Conservation (phyloP, 92 coral and sea anemone genomes). For the Paragorgia papillata region DNA sequence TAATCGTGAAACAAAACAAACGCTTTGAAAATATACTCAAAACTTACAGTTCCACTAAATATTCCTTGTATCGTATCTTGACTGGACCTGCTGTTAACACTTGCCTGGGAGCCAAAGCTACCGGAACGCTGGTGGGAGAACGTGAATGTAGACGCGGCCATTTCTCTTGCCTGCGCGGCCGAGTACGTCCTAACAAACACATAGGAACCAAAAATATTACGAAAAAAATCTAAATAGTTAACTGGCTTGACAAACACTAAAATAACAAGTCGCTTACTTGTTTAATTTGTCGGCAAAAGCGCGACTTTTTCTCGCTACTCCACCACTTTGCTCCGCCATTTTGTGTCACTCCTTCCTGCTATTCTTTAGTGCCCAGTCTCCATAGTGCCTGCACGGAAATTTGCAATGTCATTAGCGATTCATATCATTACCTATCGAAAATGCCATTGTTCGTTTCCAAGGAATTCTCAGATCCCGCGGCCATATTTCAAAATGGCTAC, state of each 20-base stretch:
- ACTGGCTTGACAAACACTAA: neutral
- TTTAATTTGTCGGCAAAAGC: conserved; percentile 95
- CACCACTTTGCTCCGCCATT: conserved; percentile 96
- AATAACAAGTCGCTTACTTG: conserved; percentile 62
- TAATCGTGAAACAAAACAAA: neutral
- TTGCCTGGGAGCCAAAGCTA: conserved; percentile 35
- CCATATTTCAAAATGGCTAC: conserved; percentile 44
- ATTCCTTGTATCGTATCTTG: conserved; percentile 39
- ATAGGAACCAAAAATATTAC: neutral
- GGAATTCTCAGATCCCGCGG: no score
- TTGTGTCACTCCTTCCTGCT: conserved; percentile 46
- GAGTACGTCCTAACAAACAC: conserved; percentile 16
- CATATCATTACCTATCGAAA: no score
- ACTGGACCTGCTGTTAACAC: conserved; percentile 29
- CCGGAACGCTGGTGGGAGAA: conserved; percentile 24
- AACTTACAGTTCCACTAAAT: conserved; percentile 38
- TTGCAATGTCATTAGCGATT: no score
- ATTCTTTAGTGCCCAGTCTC: conserved; percentile 8
- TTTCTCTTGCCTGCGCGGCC: conserved; percentile 43
- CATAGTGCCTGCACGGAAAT: no score
- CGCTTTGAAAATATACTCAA: neutral
- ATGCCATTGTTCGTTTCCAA: no score
- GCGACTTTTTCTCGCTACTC: conserved; percentile 75
- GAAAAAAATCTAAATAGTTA: neutral
- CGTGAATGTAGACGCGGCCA: conserved; percentile 34